A percentile compares a stretch with the other conserved stretches of the same genome.
Evolutionary conservation across 1,140 invertebrate species (phyloP).

Genomic region (Cotesia glomerata): DNA sequence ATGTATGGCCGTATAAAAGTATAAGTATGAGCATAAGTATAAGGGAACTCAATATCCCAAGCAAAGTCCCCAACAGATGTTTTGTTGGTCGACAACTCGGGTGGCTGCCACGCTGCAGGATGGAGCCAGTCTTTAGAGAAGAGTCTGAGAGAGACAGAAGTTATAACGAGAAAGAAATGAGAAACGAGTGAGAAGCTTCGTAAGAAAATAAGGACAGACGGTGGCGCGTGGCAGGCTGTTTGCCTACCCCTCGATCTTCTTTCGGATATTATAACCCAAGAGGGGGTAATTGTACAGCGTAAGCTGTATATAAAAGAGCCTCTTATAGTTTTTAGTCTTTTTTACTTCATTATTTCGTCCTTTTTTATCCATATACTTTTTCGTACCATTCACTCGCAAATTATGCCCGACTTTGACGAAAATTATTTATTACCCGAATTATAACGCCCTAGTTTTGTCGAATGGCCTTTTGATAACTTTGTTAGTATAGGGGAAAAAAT

Average conservation of each 20-base stretch:
- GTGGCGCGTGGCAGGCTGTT: constrained; percentile 31
- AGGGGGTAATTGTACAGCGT: not conserved
- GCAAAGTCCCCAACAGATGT: constrained; percentile 26
- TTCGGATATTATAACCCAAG: not conserved
- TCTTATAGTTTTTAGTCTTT: not conserved
- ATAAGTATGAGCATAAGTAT: no score
- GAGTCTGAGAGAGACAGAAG: not conserved
- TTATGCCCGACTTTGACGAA: no score
- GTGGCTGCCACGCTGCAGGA: constrained; percentile 17
- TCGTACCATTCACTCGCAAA: no score
- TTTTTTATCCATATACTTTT: not conserved
- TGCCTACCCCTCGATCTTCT: constrained; percentile 18
- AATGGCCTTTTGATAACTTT: no score
- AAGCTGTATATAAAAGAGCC: not conserved
- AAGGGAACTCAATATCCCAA: no score
- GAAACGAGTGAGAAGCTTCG: not conserved
- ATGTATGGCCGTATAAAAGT: no score
- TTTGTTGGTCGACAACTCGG: not conserved
- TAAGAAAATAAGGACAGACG: constrained; percentile 6
- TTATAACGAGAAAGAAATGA: not conserved
- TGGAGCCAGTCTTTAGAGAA: not conserved
- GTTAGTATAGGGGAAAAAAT: no score
- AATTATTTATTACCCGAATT: no score
- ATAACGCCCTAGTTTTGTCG: no score
- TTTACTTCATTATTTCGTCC: not conserved